Percentiles rank a stretch among this genome's conserved stretches.
Conservation (phyloP, 23 tunicate species). For the Oikopleura dioica region DNA sequence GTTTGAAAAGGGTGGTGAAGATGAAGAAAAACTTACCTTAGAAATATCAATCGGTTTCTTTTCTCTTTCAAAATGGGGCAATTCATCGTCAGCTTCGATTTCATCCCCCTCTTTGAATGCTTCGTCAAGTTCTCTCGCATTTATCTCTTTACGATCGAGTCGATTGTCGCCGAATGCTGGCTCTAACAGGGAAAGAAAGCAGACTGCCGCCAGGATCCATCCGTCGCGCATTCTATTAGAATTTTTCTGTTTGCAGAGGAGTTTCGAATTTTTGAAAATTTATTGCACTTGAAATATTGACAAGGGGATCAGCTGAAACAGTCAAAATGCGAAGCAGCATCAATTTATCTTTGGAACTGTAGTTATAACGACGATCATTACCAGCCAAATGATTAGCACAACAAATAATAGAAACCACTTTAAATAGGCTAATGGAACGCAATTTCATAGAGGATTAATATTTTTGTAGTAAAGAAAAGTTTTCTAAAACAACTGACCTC, state of each 20-base stretch:
- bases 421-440: too few relatives aligned
- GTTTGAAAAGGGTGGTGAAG: not conserved
- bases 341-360: constrained; percentile 7
- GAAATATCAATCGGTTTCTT: not conserved
- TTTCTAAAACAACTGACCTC: too few relatives aligned
- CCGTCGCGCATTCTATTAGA: not conserved
- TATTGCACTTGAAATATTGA: too few relatives aligned
- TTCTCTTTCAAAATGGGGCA: not conserved
- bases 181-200: not conserved
- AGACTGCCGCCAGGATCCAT: too few relatives aligned
- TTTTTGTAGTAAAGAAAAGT: too few relatives aligned
- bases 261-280: too few relatives aligned
- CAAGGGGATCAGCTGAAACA: too few relatives aligned
- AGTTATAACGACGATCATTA: constrained; percentile 11
- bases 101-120: not conserved
- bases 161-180: not conserved
- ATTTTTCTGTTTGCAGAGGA: constrained; percentile 4
- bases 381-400: not conserved
- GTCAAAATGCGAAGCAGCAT: too few relatives aligned
- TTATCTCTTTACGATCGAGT: not conserved
- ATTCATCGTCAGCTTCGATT: not conserved
- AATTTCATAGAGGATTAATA: too few relatives aligned
- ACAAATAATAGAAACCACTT: too few relatives aligned
- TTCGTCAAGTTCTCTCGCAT: not conserved
- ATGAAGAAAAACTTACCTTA: not conserved